Base-by-base conservation (phyloP, 2,797 vertebrate genomes). In the Oceanodroma leucorhoa region DNA sequence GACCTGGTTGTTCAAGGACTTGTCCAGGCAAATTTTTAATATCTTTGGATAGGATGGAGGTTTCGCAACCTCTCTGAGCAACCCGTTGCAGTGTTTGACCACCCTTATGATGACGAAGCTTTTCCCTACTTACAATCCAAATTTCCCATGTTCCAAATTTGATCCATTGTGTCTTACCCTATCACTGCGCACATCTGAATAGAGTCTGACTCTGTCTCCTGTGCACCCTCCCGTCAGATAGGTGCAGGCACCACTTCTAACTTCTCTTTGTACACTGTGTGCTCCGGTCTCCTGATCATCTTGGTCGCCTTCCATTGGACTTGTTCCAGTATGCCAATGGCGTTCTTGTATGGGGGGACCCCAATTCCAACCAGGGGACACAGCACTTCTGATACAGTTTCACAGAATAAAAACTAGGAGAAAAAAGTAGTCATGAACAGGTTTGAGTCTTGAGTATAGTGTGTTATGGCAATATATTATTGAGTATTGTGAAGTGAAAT, bases 91-190 rank as follows among this genome's bases (percentile, higher is more conserved):
- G 21, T 46, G 30, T 83, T 57, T 75, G 29, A 57, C 9, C 62
- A 34, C 26, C 4, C 30, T 76, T 76, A 11, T 20, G 8, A 43
- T 48, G 64, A 66, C 71, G n/a, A 5, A 85, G 34, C 18, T 76
- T 94, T 54, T 89, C 43, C 36, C 20, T 48, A 4, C 0, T 0
- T 82, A 30, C 3, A 78, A 29, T 26, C 43, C 11, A 65, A 24
- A 79, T 87, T 87, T 65, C 8, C 22, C 18, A 7, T 34, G 21
- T 69, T 79, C 41, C 66, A 38, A 9, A 70, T 70, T n/a, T 60
- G 43, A 34, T 32, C n/a, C 1, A 0, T 57, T 70, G 2, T 21
- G 6, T 58, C 17, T 64, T 71, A 30, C 3, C 6, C 9, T 36
- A 6, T 61, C 36, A 34, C 41, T 75, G 34, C 61, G 46, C 40